Percentiles rank a stretch among this genome's conserved stretches.
Conservation (phyloP, 2,113 vertebrate genomes). For the Butastur rufipennis region DNA sequence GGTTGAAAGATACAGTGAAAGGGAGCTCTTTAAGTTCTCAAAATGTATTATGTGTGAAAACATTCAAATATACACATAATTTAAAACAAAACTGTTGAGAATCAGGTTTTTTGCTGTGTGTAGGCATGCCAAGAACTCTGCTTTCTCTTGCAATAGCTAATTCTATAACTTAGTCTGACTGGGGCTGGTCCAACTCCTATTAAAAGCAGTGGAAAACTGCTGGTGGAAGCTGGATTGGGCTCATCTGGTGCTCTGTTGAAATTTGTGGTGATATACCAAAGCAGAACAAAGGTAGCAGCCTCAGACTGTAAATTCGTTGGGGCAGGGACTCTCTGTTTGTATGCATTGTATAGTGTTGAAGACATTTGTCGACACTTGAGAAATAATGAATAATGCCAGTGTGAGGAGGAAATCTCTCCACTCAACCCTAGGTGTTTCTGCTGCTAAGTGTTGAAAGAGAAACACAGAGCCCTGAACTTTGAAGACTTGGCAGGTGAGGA, state of each 20-base stretch:
- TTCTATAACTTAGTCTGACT: background rate
- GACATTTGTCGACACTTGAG: slow-evolving; percentile 57
- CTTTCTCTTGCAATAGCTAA: background rate
- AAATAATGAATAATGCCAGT: slow-evolving; percentile 62
- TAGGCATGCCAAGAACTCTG: background rate
- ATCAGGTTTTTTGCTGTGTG: background rate
- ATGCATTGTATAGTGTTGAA: slow-evolving; percentile 27
- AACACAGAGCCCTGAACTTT: slow-evolving; percentile 38
- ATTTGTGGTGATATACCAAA: background rate
- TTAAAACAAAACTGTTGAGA: slow-evolving; percentile 38
- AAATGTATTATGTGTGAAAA: slow-evolving; percentile 45
- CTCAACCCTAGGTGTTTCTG: slow-evolving; percentile 66
- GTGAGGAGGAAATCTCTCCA: slow-evolving; percentile 62
- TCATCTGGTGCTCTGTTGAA: slow-evolving; percentile 26
- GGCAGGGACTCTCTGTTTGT: slow-evolving; percentile 50
- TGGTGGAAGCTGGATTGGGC: background rate
- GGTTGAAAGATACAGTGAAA: slow-evolving; percentile 41
- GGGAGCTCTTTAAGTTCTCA: slow-evolving; percentile 25
- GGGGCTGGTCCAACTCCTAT: background rate
- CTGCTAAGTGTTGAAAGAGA: slow-evolving; percentile 59
- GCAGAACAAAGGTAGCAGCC: slow-evolving; percentile 20
- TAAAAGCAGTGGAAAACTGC: background rate
- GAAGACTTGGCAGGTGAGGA: slow-evolving; percentile 48
- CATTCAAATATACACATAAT: slow-evolving; percentile 11
- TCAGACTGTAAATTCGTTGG: slow-evolving; percentile 7